These are phyloP conservation scores for Percopsis transmontana DNA, from an alignment of 2,113 vertebrate species.

Conservation along the genomic window DNA sequence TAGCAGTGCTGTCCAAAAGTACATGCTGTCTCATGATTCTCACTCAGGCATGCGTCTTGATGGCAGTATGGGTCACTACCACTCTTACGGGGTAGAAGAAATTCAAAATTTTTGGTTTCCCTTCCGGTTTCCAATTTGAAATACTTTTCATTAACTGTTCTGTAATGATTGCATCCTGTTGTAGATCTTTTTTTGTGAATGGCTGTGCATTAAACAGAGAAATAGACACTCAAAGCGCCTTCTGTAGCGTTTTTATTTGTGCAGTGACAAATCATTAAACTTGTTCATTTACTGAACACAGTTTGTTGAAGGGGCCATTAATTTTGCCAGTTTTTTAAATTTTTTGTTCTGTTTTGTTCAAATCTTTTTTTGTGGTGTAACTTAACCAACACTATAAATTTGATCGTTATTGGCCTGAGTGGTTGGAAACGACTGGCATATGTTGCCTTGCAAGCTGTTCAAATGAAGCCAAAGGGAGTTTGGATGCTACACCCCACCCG, in stretches of 20 bases:
- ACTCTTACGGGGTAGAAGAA: slow-evolving; percentile 64
- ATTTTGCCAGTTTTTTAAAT: not conserved
- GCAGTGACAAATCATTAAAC: not conserved
- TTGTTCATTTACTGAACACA: no score
- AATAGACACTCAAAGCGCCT: not conserved
- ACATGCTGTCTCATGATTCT: slow-evolving; percentile 41
- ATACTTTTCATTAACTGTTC: slow-evolving; percentile 57
- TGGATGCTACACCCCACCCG: slow-evolving; percentile 22
- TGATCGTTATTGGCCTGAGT: not conserved
- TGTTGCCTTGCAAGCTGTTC: slow-evolving; percentile 10
- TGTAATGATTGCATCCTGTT: slow-evolving; percentile 66
- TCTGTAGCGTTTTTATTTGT: not conserved
- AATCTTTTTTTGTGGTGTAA: no score
- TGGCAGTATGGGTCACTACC: slow-evolving; percentile 19
- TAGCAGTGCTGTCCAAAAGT: slow-evolving; percentile 45
- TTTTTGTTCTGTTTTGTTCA: not conserved
- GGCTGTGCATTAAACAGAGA: slow-evolving; percentile 75
- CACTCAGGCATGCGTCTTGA: slow-evolving; percentile 37
- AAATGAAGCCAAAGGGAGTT: slow-evolving; percentile 10
- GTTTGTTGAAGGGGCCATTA: not conserved
- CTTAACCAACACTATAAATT: not conserved
- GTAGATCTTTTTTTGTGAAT: slow-evolving; percentile 70
- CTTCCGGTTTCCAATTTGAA: slow-evolving; percentile 31
- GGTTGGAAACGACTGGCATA: not conserved
- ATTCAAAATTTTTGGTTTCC: slow-evolving; percentile 31